phyloP scores from a whole-genome alignment of 1,140 invertebrate genomes.

The Physella acuta region DNA sequence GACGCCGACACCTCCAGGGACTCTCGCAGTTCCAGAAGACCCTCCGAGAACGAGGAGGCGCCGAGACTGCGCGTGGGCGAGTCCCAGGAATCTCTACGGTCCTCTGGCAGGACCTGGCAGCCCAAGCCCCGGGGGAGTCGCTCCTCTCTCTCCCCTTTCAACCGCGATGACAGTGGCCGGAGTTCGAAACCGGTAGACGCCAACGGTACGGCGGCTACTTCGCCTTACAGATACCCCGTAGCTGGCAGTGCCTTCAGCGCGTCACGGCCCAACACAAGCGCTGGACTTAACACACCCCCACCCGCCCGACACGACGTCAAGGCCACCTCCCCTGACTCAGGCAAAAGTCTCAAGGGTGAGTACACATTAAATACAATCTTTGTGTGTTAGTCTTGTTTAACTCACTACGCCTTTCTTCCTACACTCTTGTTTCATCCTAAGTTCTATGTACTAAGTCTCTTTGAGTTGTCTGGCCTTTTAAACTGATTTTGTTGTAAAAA shows the following conservation, averaged over 20 bases:
- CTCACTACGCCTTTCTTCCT: background rate
- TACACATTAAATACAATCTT: background rate
- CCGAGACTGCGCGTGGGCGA: background rate
- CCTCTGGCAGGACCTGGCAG: slow-evolving; percentile 15
- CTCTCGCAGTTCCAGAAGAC: background rate
- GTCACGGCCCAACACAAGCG: background rate
- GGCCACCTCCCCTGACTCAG: background rate
- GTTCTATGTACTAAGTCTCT: too few relatives aligned
- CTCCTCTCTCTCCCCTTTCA: background rate
- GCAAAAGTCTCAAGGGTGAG: background rate
- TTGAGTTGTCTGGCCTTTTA: too few relatives aligned
- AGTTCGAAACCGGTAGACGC: background rate
- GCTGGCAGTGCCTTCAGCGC: slow-evolving; percentile 22
- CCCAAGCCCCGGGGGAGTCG: slow-evolving; percentile 18
- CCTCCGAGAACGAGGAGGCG: slow-evolving; percentile 9
- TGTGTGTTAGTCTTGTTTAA: background rate
- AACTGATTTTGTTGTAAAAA: too few relatives aligned
- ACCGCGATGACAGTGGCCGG: background rate
- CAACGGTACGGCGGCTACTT: slow-evolving; percentile 4
- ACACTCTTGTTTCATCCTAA: background rate
- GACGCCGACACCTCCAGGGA: background rate
- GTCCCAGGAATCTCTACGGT: background rate
- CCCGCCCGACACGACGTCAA: slow-evolving; percentile 3
- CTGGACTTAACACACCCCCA: slow-evolving; percentile 21
- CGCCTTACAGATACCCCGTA: slow-evolving; percentile 18